Evolutionary conservation across 2,888 invertebrate genomes (phyloP), one percentile per base, ranked within the genome.

Genomic region (Reticulitermes lucifugus): DNA sequence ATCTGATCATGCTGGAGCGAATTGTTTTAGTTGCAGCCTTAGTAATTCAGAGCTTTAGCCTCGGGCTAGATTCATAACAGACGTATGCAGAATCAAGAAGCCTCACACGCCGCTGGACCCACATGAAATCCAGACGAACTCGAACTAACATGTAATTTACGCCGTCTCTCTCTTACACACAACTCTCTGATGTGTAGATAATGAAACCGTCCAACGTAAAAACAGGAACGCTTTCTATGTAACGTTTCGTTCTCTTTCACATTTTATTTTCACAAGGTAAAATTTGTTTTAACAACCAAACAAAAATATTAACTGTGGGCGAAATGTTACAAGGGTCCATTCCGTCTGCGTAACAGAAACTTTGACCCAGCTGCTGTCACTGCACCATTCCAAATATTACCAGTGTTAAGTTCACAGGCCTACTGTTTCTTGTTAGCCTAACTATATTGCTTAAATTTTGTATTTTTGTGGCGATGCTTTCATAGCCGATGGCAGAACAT

Each of bases 91-190:
- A 60, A 18, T 18, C 10, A 65, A n/a, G n/a, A 12, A 65, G 25
- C 65, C 65, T 14, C 65, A 73, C 21, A 73, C 73, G 14, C 70
- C 25, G 29, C 41, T 3, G 22, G 41, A 7, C 29, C 21, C 10
- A 41, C 73, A 35, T 73, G 73, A 73, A 29, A 41, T 73, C 18
- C 29, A 35, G 35, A 73, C 25, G 14, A 65, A 25, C 25, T 73
- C 73, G 14, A 2, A 73, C 41, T 73, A 73, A 22, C 73, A 35
- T 73, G 73, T 73, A 73, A 73, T 73, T 73, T 73, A 73, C 73
- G 73, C 73, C 22, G 21, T 73, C 73, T 73, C 73, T 41, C 73
- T 25, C 65, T n/a, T 65, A n/a, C 65, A 12, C 25, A 25, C n/a
- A 6, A 18, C 73, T 73, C 35, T 73, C 21, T 41, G 73, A 73